Evolutionary conservation across 1,140 invertebrate species (phyloP).

Genomic region (Drosophila seguyi): DNA sequence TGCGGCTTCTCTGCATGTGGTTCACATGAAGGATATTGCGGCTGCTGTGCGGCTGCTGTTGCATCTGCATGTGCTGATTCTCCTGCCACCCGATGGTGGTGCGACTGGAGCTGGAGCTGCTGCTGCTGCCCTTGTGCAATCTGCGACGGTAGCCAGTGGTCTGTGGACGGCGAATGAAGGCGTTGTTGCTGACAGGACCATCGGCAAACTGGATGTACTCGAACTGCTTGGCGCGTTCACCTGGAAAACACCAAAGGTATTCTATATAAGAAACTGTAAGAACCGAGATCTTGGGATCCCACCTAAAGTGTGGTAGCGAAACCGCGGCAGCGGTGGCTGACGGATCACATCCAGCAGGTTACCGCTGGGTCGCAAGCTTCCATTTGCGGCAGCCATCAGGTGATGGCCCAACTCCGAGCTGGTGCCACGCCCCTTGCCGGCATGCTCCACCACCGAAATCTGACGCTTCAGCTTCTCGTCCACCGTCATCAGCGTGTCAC

Average conservation of each 20-base stretch:
- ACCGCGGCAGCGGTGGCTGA: conserved; percentile 10
- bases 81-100: neutral
- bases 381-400: neutral
- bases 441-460: conserved; percentile 16
- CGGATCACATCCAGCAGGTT: neutral
- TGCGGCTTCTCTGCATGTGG: conserved; percentile 32
- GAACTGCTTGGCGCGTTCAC: conserved; percentile 54
- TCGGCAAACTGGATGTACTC: conserved; percentile 63
- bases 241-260: neutral
- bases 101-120: neutral
- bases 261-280: neutral
- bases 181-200: conserved; percentile 46
- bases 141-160: neutral
- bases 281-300: neutral
- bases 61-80: neutral
- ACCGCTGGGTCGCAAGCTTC: neutral
- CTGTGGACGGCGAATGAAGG: conserved; percentile 38
- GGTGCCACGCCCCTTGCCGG: neutral
- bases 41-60: neutral
- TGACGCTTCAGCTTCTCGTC: conserved; percentile 40
- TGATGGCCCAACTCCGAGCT: conserved; percentile 4
- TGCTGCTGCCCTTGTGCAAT: neutral
- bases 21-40: conserved; percentile 55
- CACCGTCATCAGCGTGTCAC: conserved; percentile 49
- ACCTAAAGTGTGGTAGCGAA: conserved; percentile 44